A percentile compares a stretch with the other conserved stretches of the same genome.
Evolutionary conservation across 2,888 invertebrate species (phyloP).

Genomic region (Tridacna gigas): DNA sequence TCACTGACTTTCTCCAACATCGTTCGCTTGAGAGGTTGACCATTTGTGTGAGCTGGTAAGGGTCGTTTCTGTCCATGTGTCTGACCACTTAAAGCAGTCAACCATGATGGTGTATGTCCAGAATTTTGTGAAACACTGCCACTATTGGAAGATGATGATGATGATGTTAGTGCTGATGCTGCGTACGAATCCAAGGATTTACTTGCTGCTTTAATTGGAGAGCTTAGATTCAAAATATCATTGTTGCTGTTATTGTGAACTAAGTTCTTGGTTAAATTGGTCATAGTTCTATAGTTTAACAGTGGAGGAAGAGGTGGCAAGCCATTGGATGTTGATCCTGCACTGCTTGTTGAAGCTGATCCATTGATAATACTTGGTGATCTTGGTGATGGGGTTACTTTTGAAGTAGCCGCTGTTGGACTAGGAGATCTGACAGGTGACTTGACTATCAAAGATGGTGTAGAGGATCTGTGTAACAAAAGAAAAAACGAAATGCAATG

Average conservation of each 20-base stretch:
- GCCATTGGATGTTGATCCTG: neutral
- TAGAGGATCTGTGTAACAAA: slow-evolving; percentile 48
- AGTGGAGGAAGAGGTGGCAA: slow-evolving; percentile 15
- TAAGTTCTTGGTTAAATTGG: neutral
- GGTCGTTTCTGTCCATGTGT: slow-evolving; percentile 60
- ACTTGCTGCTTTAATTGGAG: neutral
- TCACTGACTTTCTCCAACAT: slow-evolving; percentile 46
- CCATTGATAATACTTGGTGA: neutral
- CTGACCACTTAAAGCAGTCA: slow-evolving; percentile 55
- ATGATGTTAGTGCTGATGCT: neutral
- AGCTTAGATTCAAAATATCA: neutral
- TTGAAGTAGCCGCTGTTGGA: slow-evolving; percentile 10
- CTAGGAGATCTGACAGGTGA: slow-evolving; percentile 31
- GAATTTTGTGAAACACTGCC: neutral
- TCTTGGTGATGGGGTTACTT: neutral
- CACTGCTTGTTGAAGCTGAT: neutral
- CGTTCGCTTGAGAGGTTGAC: slow-evolving; percentile 43
- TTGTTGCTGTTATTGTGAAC: neutral
- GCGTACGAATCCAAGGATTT: neutral
- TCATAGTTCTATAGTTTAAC: neutral
- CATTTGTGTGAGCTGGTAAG: slow-evolving; percentile 51
- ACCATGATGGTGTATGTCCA: slow-evolving; percentile 48
- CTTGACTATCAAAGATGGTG: slow-evolving; percentile 39
- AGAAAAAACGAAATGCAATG: neutral
- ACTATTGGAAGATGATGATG: neutral